Evolutionary conservation across 2,797 vertebrate genomes (phyloP).

Genomic region (Pangasius djambal): DNA sequence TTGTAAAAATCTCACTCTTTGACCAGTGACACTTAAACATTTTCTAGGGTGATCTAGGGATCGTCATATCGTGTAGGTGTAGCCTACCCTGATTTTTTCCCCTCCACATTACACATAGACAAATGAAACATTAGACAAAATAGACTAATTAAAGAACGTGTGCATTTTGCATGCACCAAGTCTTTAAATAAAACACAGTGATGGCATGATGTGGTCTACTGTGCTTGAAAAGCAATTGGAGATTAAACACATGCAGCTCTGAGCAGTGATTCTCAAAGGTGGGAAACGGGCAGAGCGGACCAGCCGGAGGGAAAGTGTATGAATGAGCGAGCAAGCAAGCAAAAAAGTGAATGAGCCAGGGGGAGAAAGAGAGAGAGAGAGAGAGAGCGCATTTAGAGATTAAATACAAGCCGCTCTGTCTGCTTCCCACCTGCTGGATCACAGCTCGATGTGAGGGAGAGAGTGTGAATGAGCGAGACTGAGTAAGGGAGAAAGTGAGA

Average conservation of each 20-base stretch:
- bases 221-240: not conserved
- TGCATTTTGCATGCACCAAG: not conserved
- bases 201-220: conserved; percentile 1
- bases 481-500: not conserved
- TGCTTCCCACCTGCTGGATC: conserved; percentile 25
- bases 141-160: not conserved
- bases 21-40: not conserved
- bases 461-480: conserved; percentile 39
- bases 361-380: not conserved
- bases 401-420: conserved; percentile 23
- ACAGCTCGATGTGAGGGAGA: conserved; percentile 15
- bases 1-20: no score
- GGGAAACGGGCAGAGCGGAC: conserved; percentile 11
- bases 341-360: not conserved
- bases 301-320: conserved; percentile 11
- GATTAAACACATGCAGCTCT: conserved; percentile 3
- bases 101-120: not conserved
- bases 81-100: not conserved
- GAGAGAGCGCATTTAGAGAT: conserved; percentile 22
- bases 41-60: not conserved
- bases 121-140: not conserved
- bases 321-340: not conserved
- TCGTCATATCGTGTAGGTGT: not conserved
- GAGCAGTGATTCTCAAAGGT: conserved; percentile 11
- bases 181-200: not conserved